Conservation (phyloP, 2,797 vertebrate species). For the Sibirionetta formosa region DNA sequence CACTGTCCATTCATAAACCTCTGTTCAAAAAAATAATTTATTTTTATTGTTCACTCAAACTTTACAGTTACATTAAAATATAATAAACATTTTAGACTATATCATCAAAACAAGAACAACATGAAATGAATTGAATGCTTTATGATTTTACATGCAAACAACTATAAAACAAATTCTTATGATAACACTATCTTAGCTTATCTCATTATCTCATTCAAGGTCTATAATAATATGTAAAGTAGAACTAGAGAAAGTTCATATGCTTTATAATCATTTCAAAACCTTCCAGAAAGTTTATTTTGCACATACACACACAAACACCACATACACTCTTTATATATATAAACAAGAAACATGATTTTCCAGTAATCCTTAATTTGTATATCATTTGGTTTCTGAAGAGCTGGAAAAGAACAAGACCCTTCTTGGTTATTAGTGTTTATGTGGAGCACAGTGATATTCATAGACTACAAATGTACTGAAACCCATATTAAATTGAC, state of each 20-base stretch:
- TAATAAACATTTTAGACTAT: constrained; percentile 67
- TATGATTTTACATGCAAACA: constrained; percentile 66
- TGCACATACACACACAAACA: neutral
- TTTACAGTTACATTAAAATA: constrained; percentile 76
- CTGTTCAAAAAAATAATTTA: constrained; percentile 70
- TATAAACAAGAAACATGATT: constrained; percentile 26
- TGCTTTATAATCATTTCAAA: neutral
- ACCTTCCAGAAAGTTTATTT: constrained; percentile 8
- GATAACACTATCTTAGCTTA: neutral
- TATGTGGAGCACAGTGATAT: neutral
- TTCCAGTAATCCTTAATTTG: constrained; percentile 29
- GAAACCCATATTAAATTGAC: constrained; percentile 32
- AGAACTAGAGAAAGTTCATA: neutral
- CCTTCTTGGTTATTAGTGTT: constrained; percentile 8
- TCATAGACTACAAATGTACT: neutral
- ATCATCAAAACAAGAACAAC: constrained; percentile 80
- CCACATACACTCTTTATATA: neutral
- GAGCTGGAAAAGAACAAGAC: constrained; percentile 6
- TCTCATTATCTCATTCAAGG: constrained; percentile 50
- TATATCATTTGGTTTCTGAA: neutral
- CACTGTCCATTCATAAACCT: constrained; percentile 70
- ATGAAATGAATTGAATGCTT: constrained; percentile 57
- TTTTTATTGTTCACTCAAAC: constrained; percentile 78
- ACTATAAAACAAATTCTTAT: constrained; percentile 77
- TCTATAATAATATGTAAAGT: constrained; percentile 50